Evolutionary conservation across 2,888 invertebrate species (phyloP).

Genomic region (Parnassius apollo): DNA sequence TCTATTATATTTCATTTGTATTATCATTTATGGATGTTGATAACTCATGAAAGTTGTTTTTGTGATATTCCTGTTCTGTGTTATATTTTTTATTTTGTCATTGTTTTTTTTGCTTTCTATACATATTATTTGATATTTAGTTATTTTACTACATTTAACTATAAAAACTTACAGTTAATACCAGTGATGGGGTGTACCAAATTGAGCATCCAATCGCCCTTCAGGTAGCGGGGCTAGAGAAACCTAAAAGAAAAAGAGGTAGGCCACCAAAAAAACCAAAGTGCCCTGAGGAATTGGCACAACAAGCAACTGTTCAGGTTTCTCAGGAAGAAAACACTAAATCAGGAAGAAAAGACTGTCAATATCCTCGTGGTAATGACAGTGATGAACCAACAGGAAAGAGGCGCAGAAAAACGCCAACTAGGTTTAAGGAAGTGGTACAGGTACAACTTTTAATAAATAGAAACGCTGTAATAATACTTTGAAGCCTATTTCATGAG

Average conservation of each 20-base stretch:
- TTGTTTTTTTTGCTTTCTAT: too few species aligned
- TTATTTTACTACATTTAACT: too few species aligned
- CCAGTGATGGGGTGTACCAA: constrained; percentile 83
- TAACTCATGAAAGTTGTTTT: too few species aligned
- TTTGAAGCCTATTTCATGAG: too few species aligned
- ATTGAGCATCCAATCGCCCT: constrained; percentile 84
- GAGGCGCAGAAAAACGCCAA: constrained; percentile 84
- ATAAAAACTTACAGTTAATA: constrained; percentile 72
- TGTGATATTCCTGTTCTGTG: too few species aligned
- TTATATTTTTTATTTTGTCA: too few species aligned
- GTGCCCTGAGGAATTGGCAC: constrained; percentile 56
- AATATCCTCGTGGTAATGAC: constrained; percentile 31
- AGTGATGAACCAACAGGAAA: constrained; percentile 79
- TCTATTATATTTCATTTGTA: too few species aligned
- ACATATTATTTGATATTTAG: too few species aligned
- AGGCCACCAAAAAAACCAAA: constrained; percentile 83
- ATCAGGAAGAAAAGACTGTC: too few species aligned
- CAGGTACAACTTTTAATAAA: constrained; percentile 60
- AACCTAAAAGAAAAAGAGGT: constrained; percentile 85
- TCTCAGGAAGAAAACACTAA: constrained; percentile 38
- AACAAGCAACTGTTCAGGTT: constrained; percentile 45
- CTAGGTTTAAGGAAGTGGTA: constrained; percentile 81
- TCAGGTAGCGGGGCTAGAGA: constrained; percentile 83
- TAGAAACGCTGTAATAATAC: too few species aligned
- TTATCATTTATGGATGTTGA: too few species aligned